A percentile compares a stretch with the other conserved stretches of the same genome.
Conservation (phyloP, 2,113 vertebrate genomes). For the Promerops cafer region DNA sequence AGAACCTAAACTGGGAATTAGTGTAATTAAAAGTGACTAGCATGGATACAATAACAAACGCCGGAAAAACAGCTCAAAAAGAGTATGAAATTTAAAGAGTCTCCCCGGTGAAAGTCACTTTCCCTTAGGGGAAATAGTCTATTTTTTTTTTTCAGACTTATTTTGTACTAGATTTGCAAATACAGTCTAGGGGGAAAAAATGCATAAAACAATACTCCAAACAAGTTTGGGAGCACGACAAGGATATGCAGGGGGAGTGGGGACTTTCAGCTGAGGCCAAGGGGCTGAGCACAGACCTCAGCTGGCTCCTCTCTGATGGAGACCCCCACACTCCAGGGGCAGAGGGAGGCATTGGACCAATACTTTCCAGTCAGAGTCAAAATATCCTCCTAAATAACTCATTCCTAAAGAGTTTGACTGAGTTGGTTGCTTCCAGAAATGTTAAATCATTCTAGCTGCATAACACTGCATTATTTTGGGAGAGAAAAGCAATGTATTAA, state of each 20-base stretch:
- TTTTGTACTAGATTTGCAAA: not conserved
- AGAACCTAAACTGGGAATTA: not conserved
- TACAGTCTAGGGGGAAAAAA: not conserved
- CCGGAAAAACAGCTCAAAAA: not conserved
- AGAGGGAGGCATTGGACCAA: not conserved
- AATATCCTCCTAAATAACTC: not conserved
- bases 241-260: not conserved
- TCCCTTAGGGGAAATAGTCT: not conserved
- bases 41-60: not conserved
- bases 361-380: not conserved
- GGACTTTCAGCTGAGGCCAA: not conserved
- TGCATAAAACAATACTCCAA: not conserved
- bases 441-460: not conserved
- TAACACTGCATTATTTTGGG: not conserved
- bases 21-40: conserved; percentile 33
- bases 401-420: not conserved
- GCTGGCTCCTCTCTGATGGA: not conserved
- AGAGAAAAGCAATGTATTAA: not conserved
- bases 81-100: not conserved
- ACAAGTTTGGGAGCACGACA: not conserved
- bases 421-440: not conserved
- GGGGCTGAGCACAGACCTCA: not conserved
- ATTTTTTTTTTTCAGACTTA: not conserved
- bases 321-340: accelerated
- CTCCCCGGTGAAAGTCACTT: conserved; percentile 28